Conservation (phyloP, 2,797 vertebrate genomes). For the Sitta carolinensis region DNA sequence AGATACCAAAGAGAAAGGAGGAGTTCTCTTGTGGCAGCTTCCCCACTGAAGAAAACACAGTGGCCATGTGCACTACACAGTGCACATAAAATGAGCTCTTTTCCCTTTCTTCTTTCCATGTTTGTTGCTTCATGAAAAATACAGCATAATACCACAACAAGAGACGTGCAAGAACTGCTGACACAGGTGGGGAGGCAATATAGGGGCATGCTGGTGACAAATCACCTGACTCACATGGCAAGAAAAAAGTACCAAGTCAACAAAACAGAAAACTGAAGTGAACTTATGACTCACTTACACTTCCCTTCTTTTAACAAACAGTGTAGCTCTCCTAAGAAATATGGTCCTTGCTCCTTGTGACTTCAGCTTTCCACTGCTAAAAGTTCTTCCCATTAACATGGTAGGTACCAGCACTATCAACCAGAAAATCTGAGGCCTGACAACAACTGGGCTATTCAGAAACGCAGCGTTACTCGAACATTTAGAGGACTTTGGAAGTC, state of each 20-base stretch:
- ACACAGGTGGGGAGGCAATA: not conserved
- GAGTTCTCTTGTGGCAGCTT: not conserved
- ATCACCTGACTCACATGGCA: not conserved
- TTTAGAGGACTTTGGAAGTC: not conserved
- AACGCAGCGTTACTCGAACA: not conserved
- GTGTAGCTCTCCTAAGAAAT: not conserved
- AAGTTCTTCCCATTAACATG: rapidly evolving
- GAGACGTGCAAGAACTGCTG: not conserved
- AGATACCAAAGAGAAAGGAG: not conserved
- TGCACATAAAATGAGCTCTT: not conserved
- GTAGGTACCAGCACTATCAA: not conserved
- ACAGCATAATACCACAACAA: not conserved
- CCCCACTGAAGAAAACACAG: not conserved
- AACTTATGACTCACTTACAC: not conserved
- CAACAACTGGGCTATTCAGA: not conserved
- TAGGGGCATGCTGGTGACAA: not conserved
- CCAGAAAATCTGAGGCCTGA: not conserved
- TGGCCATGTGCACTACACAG: rapidly evolving
- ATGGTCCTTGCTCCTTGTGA: not conserved
- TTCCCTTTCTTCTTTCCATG: not conserved
- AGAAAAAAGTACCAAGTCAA: not conserved
- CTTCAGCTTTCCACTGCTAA: not conserved
- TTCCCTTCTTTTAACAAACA: not conserved
- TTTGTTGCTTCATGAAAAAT: not conserved
- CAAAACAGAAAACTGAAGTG: not conserved